Base-by-base conservation (phyloP, 2,797 vertebrate genomes). In the Phrynocephalus vlangalii region DNA sequence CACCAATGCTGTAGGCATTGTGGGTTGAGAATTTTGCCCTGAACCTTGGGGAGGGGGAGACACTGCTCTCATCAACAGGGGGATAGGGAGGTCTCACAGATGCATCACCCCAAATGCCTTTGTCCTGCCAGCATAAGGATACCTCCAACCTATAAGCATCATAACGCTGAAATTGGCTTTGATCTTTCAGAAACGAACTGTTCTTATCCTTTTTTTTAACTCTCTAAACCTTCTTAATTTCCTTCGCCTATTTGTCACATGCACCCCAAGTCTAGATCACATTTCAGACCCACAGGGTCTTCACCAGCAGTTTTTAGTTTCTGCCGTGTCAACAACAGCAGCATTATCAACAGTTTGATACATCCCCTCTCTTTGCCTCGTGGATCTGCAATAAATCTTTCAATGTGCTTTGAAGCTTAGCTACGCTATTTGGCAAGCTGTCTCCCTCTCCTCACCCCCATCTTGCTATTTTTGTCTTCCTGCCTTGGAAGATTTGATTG, bases 341-440 rank as follows among this genome's bases (percentile, higher is more conserved):
- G 66, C 8, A 10, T 63, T 84, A 75, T 38, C 83, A 44, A 75
- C 52, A 63, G 22, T 79, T 79, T 85, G 79, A 50, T 78, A n/a
- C n/a, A 30, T 85, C 56, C 3, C 2, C 33, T 79, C 48, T 70
- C 84, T 79, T 68, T 79, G 66, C 84, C 44, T 70, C 26, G 79
- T 20, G 30, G 6, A n/a, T 87, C 60, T 87, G 81, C 66, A 44
- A 76, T 67, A 82, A 56, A 85, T 79, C 75, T 85, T 70, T 38
- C 76, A 50, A 33, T 79, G 20, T 52, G 33, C 76, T 85, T 85
- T 85, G 84, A 85, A 85, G 84, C 63, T 78, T 70, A 78, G 76
- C 84, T 50, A 48, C 28, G 50, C 38, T 50, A 11, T 71, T 72
- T 81, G 70, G 70, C 50, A 24, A 30, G 6, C 52, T 2, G 38